A percentile compares a stretch with the other conserved stretches of the same genome.
Evolutionary conservation across 92 coral and sea anemone genomes (phyloP).

Genomic region (Umimayanthus chanpuru): DNA sequence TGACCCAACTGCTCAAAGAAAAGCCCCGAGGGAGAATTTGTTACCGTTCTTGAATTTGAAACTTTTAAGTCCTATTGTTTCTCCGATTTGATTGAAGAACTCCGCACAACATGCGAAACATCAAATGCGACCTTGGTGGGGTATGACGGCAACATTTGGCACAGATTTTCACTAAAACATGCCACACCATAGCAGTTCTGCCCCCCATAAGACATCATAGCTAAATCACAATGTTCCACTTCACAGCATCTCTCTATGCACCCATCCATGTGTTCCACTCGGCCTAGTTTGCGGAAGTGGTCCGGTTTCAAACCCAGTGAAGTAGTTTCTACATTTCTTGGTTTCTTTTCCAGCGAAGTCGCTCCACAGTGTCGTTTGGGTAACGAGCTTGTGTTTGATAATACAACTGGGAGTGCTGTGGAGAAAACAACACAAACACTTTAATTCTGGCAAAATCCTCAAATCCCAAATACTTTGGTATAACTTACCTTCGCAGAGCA

Average conservation of each 20-base stretch:
- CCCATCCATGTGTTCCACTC: constrained; percentile 71
- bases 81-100: constrained; percentile 9
- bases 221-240: constrained; percentile 70
- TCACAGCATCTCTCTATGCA: constrained; percentile 80
- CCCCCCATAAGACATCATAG: constrained; percentile 93
- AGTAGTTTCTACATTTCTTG: constrained; percentile 1
- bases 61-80: not conserved
- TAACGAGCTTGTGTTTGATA: constrained; percentile 24
- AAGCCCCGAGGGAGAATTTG: not conserved
- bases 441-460: not conserved
- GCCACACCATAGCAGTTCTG: constrained; percentile 82
- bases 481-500: constrained; percentile 25
- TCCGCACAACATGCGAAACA: constrained; percentile 70
- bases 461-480: not conserved
- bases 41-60: not conserved
- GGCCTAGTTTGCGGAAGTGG: constrained; percentile 80
- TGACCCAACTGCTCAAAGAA: constrained; percentile 35
- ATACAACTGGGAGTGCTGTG: constrained; percentile 27
- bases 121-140: constrained; percentile 84
- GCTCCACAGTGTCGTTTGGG: constrained; percentile 26
- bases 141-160: constrained; percentile 85
- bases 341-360: not conserved
- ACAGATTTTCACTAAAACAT: constrained; percentile 80
- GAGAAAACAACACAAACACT: not conserved
- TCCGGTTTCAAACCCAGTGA: constrained; percentile 61